Percentiles rank a stretch among this genome's conserved stretches.
Conservation (phyloP, 2,797 vertebrate species). For the Acomys russatus region DNA sequence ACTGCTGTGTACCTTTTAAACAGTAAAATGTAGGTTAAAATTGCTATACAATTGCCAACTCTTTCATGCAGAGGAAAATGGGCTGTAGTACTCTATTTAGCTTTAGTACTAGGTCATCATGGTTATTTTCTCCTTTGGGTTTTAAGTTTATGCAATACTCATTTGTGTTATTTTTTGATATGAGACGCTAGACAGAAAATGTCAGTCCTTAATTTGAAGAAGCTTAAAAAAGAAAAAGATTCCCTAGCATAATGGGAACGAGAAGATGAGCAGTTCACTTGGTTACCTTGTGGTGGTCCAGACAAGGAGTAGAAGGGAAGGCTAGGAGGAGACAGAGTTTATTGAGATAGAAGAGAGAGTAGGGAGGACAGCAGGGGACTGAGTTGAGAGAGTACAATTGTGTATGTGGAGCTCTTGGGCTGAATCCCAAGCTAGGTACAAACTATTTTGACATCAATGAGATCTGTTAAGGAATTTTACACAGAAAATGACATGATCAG, state of each 20-base stretch:
- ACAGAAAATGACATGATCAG: not conserved
- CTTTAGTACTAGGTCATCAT: constrained; percentile 1
- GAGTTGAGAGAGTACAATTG: not conserved
- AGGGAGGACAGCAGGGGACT: not conserved
- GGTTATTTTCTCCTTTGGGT: not conserved
- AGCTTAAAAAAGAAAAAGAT: not conserved
- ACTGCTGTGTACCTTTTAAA: constrained; percentile 18
- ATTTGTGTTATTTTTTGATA: not conserved
- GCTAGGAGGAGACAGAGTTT: not conserved
- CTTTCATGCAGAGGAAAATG: constrained; percentile 27
- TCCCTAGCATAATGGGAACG: not conserved
- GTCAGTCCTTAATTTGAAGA: not conserved
- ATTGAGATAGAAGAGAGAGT: not conserved
- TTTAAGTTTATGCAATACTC: not conserved
- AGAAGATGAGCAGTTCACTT: not conserved
- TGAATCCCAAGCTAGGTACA: not conserved
- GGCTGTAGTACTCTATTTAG: constrained; percentile 25
- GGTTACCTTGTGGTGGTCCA: not conserved
- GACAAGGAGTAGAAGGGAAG: constrained; percentile 4
- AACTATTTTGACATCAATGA: not conserved
- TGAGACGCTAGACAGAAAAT: not conserved
- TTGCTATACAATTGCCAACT: constrained; percentile 11
- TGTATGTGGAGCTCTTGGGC: not conserved
- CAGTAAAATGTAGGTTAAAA: not conserved
- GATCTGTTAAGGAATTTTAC: constrained; percentile 38